A percentile compares a stretch with the other conserved stretches of the same genome.
Evolutionary conservation across 2,797 vertebrate species (phyloP).

Genomic region (Lagodon rhomboides): DNA sequence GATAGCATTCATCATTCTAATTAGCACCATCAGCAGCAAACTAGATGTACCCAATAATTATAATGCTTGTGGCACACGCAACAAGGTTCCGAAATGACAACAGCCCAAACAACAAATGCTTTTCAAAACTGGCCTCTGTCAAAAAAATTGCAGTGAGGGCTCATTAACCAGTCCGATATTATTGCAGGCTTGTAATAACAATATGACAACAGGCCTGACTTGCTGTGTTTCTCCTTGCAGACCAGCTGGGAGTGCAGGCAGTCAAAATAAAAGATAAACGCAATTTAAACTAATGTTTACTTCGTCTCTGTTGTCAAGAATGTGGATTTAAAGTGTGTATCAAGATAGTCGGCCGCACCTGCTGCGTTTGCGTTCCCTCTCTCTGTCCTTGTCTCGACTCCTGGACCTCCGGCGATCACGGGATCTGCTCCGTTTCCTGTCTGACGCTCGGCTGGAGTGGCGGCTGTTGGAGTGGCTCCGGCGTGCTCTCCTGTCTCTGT

Average conservation of each 20-base stretch:
- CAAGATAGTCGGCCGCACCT: slow-evolving; percentile 78
- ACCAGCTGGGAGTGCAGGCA: neutral
- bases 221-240: neutral
- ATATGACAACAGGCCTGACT: neutral
- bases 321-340: too few relatives aligned
- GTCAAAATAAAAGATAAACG: too few relatives aligned
- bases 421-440: slow-evolving; percentile 93
- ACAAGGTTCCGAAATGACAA: neutral
- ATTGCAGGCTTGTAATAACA: neutral
- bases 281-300: too few relatives aligned
- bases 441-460: slow-evolving; percentile 94
- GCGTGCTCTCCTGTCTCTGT: slow-evolving; percentile 90
- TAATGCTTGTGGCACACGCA: neutral
- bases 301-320: too few relatives aligned
- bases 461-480: slow-evolving; percentile 95
- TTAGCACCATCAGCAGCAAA: neutral
- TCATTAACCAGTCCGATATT: too few relatives aligned
- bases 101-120: neutral
- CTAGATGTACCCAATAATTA: neutral
- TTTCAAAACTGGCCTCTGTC: neutral
- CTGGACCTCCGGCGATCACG: slow-evolving; percentile 94
- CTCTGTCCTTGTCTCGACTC: slow-evolving; percentile 92
- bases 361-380: slow-evolving; percentile 93
- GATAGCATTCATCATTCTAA: neutral
- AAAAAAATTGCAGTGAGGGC: neutral